These are phyloP conservation scores for Anguilla marmorata DNA, from an alignment of 2,797 vertebrate genomes.

Conservation along the genomic window DNA sequence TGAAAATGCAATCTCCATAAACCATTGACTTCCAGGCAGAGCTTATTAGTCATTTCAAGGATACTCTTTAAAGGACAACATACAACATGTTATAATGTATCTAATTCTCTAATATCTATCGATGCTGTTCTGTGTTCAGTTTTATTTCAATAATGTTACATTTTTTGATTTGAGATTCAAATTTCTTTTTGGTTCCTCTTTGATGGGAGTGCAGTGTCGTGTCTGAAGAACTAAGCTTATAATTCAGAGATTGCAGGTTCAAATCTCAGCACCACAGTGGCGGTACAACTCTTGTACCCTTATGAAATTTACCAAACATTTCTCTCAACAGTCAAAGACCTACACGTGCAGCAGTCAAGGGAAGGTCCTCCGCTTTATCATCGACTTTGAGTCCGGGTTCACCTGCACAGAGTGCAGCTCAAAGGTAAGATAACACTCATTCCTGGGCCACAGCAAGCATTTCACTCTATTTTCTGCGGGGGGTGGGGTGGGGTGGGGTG, in stretches of 20 bases:
- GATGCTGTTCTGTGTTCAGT: neutral
- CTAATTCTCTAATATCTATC: too few species aligned
- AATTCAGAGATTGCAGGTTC: neutral
- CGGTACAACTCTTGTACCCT: neutral
- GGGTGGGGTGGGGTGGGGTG: neutral
- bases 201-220: neutral
- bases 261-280: neutral
- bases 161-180: neutral
- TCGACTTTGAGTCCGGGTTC: constrained; percentile 88
- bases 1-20: too few species aligned
- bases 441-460: neutral
- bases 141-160: neutral
- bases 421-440: constrained; percentile 73
- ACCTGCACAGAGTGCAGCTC: constrained; percentile 84
- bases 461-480: neutral
- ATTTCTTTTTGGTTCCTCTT: neutral
- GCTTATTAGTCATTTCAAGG: neutral
- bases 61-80: neutral
- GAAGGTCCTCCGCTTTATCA: constrained; percentile 78
- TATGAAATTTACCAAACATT: constrained; percentile 11
- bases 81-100: neutral
- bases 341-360: constrained; percentile 89
- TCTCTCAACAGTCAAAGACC: constrained; percentile 79
- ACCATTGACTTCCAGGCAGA: neutral
- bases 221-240: neutral